Evolutionary conservation across 2,888 invertebrate genomes (phyloP).

Genomic region (Hemicrepidius hirtus): DNA sequence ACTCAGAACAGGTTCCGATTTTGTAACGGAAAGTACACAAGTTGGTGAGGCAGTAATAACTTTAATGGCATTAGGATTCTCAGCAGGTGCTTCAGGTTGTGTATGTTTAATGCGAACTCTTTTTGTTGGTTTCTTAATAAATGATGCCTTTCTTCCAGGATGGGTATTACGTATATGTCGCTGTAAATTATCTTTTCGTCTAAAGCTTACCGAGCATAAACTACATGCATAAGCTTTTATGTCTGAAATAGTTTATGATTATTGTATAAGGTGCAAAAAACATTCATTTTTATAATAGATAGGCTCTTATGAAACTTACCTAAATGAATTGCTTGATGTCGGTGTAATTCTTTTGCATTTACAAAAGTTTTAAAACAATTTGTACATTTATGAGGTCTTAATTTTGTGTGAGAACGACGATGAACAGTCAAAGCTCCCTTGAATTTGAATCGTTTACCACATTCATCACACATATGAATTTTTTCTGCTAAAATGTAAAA

Average conservation of each 20-base stretch:
- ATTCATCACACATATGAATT: slow-evolving; percentile 76
- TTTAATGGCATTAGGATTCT: slow-evolving; percentile 71
- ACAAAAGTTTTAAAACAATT: slow-evolving; percentile 81
- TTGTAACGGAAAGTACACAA: slow-evolving; percentile 51
- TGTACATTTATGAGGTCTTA: slow-evolving; percentile 77
- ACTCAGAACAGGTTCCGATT: slow-evolving; percentile 53
- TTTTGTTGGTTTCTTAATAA: slow-evolving; percentile 59
- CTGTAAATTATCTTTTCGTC: slow-evolving; percentile 85
- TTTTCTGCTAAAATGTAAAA: slow-evolving; percentile 71
- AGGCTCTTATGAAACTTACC: too few species aligned
- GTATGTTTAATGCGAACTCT: slow-evolving; percentile 1
- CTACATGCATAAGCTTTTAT: slow-evolving; percentile 82
- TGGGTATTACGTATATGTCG: slow-evolving; percentile 87
- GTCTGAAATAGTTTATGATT: slow-evolving; percentile 72
- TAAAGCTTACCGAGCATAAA: slow-evolving; percentile 81
- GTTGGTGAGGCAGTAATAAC: slow-evolving; percentile 68
- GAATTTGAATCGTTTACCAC: slow-evolving; percentile 77
- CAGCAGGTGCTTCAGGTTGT: slow-evolving; percentile 54
- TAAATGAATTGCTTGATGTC: slow-evolving; percentile 82
- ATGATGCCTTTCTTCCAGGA: slow-evolving; percentile 71
- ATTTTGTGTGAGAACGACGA: slow-evolving; percentile 73
- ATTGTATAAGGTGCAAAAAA: too few species aligned
- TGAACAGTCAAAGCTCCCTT: slow-evolving; percentile 77
- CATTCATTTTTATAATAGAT: too few species aligned
- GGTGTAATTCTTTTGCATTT: slow-evolving; percentile 79